Base-by-base conservation (phyloP, 2,888 invertebrate genomes). In the Horisme vitalbata region DNA sequence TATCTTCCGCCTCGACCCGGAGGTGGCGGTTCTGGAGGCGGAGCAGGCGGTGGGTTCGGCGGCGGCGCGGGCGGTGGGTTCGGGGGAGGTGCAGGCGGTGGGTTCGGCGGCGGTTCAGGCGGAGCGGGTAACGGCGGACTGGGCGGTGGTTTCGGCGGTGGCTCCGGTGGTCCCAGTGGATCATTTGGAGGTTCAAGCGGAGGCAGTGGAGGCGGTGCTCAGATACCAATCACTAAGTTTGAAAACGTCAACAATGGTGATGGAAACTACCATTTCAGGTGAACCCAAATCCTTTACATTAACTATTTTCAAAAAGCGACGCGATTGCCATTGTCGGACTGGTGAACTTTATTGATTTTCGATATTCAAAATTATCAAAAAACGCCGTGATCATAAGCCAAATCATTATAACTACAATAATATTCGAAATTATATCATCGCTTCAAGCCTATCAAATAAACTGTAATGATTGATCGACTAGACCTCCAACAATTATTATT, bases 221-320 rank as follows among this genome's bases (percentile, higher is more conserved):
- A 83, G 53, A 80, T 83, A 54, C 93, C 93, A 5, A 93, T 93
- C 57, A 75, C 92, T 8, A 90, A 90, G 57, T 93, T 91, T 63
- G 91, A 92, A 54, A 93, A 92, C 57, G 91, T 88, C 43, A 93
- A 93, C 78, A 93, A 93, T 63, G 92, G 92, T 26, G 92, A 92
- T 60, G 93, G 93, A 52, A 91, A 83, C 58, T 94, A 94, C 66
- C 90, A 85, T 52, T 93, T 92, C 77, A 91, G 91, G 93, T 93
- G 72, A 71, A 7, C n/a, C n/a, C n/a, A n/a, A n/a, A n/a, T n/a
- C n/a, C n/a, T n/a, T n/a, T n/a, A n/a, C n/a, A n/a, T n/a, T n/a
- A n/a, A n/a, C n/a, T n/a, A n/a, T n/a, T n/a, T n/a, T n/a, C n/a
- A n/a, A n/a, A n/a, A n/a, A n/a, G n/a, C n/a, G n/a, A n/a, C n/a